A percentile compares a stretch with the other conserved stretches of the same genome.
These are phyloP conservation scores for Thecocarcelia acutangulata DNA, from an alignment of 2,888 invertebrate species.

Conservation along the genomic window DNA sequence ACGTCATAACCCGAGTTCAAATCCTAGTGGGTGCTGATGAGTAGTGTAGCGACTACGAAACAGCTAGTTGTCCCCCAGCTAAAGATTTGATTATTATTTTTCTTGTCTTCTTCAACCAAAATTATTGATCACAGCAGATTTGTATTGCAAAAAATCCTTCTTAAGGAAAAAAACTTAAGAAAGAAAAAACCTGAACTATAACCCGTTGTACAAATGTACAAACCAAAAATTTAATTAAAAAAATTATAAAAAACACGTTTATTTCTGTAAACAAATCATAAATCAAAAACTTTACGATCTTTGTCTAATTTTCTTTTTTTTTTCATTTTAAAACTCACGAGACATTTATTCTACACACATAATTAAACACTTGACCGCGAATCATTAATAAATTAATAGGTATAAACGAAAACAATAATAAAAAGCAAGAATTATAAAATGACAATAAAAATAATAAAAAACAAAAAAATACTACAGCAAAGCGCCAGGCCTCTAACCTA, in stretches of 20 bases:
- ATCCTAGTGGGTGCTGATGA: too few species aligned
- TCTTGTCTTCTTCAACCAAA: too few species aligned
- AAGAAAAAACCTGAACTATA: too few species aligned
- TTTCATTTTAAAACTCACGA: conserved; percentile 38
- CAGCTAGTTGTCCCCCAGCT: too few species aligned
- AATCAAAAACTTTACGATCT: conserved; percentile 41
- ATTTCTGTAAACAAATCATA: conserved; percentile 53
- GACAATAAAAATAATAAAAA: conserved; percentile 14
- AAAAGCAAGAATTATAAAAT: conserved; percentile 31
- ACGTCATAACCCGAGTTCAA: too few species aligned
- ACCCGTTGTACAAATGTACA: too few species aligned
- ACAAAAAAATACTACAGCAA: conserved; percentile 13
- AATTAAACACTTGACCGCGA: conserved; percentile 68
- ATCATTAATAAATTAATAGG: conserved; percentile 45
- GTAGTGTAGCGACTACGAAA: too few species aligned
- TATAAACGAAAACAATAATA: conserved; percentile 34
- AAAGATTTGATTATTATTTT: too few species aligned
- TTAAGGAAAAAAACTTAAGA: too few species aligned
- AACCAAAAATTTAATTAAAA: too few species aligned
- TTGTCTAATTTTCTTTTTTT: conserved; percentile 3
- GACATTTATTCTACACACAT: conserved; percentile 54
- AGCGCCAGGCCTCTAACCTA: conserved; percentile 33
- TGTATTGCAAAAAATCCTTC: too few species aligned
- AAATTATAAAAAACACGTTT: conserved; percentile 14
- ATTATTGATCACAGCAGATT: too few species aligned